A percentile compares a stretch with the other conserved stretches of the same genome.
Conservation (phyloP, 2,797 vertebrate species). For the Siniperca scherzeri region DNA sequence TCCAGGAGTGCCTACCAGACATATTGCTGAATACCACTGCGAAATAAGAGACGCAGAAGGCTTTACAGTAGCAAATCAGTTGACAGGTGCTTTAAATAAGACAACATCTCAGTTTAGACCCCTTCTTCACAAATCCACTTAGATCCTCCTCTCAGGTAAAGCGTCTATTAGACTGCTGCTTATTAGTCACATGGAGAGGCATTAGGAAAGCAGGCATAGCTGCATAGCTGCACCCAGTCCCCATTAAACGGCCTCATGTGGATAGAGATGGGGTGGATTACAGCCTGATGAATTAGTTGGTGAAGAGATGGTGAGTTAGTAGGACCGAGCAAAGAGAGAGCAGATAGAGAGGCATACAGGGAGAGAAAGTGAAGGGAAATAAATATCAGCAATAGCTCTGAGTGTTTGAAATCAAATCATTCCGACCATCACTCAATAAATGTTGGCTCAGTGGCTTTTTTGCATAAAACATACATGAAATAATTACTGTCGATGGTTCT, state of each 20-base stretch:
- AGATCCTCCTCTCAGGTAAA: conserved; percentile 82
- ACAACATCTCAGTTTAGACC: conserved; percentile 80
- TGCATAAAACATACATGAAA: conserved; percentile 97
- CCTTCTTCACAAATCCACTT: conserved; percentile 79
- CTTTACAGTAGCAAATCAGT: conserved; percentile 78
- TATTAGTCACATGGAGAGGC: conserved; percentile 82
- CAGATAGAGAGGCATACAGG: conserved; percentile 36
- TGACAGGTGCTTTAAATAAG: conserved; percentile 82
- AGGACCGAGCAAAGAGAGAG: conserved; percentile 45
- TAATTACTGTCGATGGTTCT: conserved; percentile 97
- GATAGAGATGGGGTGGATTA: conserved; percentile 80
- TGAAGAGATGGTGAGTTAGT: conserved; percentile 66
- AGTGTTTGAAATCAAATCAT: conserved; percentile 84
- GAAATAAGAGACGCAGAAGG: conserved; percentile 65
- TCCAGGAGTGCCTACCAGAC: conserved; percentile 52
- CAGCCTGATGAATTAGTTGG: conserved; percentile 80
- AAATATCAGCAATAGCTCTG: conserved; percentile 68
- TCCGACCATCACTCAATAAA: conserved; percentile 92
- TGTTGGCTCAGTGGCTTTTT: conserved; percentile 91
- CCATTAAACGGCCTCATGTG: conserved; percentile 79
- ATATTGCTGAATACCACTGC: conserved; percentile 55
- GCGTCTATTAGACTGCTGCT: conserved; percentile 80
- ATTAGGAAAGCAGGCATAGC: conserved; percentile 74
- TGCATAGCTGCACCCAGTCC: conserved; percentile 77
- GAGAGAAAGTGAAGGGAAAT: conserved; percentile 63